These are phyloP conservation scores for Drosophila cracens DNA, from an alignment of 2,888 invertebrate genomes.

Conservation along the genomic window DNA sequence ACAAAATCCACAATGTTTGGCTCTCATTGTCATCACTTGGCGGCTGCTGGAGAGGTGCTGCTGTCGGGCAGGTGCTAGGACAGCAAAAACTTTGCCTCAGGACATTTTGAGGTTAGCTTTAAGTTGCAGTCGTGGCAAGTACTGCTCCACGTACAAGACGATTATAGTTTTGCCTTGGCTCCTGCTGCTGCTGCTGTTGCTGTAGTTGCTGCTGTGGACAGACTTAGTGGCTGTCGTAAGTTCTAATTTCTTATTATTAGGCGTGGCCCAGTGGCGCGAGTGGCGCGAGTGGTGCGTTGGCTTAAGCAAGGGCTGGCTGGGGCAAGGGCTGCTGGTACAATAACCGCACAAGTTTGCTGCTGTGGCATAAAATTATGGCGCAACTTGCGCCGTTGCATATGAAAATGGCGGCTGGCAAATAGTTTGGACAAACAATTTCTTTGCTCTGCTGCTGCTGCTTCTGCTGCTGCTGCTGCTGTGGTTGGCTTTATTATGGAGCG, in stretches of 20 bases:
- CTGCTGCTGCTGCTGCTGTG: constrained; percentile 34
- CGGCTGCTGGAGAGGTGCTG: constrained; percentile 8
- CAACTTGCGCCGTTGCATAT: constrained; percentile 73
- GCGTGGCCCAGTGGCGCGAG: constrained; percentile 53
- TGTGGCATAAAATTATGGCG: constrained; percentile 76
- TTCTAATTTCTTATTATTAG: constrained; percentile 81
- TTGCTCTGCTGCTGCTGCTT: constrained; percentile 39
- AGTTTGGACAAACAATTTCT: constrained; percentile 73
- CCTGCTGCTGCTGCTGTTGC: constrained; percentile 14
- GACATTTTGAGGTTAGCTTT: constrained; percentile 68
- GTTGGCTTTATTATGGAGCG: constrained; percentile 68
- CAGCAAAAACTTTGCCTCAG: constrained; percentile 33
- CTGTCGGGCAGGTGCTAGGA: constrained; percentile 52
- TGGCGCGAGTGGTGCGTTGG: constrained; percentile 8
- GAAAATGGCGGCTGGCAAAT: constrained; percentile 74
- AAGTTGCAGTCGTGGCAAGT: constrained; percentile 55
- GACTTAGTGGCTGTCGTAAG: constrained; percentile 79
- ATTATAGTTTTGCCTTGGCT: constrained; percentile 61
- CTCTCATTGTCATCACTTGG: constrained; percentile 38
- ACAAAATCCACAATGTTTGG: constrained; percentile 35
- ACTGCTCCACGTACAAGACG: constrained; percentile 55
- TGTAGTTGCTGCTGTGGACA: constrained; percentile 62
- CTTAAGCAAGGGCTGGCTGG: neutral
- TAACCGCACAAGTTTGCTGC: constrained; percentile 73
- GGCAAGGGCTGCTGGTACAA: neutral